Base-by-base conservation (phyloP, 2,113 vertebrate species). In the Pimephales promelas region DNA sequence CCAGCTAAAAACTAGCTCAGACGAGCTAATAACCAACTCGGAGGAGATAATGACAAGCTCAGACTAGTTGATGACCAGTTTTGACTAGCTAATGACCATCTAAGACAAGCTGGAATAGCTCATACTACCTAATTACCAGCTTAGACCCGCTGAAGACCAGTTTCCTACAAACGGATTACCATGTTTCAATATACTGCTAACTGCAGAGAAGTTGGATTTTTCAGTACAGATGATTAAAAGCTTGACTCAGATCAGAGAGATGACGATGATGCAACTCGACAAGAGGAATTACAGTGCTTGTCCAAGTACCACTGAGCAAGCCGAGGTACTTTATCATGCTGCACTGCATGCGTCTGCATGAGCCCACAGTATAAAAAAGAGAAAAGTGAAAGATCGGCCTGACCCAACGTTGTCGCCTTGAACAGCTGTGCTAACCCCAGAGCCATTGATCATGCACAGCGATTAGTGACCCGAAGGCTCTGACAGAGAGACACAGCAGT, bases 381-480 rank as follows among this genome's bases (percentile, higher is more conserved):
- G 9, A 83, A 57, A 45, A 36, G 3, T 85, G 81, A 90, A 86
- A 79, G 49, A 87, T 87, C 72, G 57, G 18, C 16, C 47, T 79
- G 79, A 74, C 54, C 77, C 76, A 64, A 61, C 54, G 47, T 70
- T 64, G 82, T 88, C 85, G 88, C 88, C 88, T 89, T 83, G 87
- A 88, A 82, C 84, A 64, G 81, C 84, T 71, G 83, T 68, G 64
- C 59, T 73, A 79, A 76, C 83, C 78, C 47, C 86, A 82, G 83
- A 84, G 71, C 68, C 87, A 90, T 93, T 88, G 61, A 88, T 93
- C 90, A 91, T 47, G 20, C 66, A 54, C 79, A 86, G 64, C 20
- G 79, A 88, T 88, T 87, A 88, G 84, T 28, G 45, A 71, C 84
- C 56, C 64, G 36, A 78, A 62, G 82, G 68, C 56, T 26, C 31